Evolutionary conservation across 1,140 invertebrate species (phyloP).

Genomic region (Papilio glaucus): DNA sequence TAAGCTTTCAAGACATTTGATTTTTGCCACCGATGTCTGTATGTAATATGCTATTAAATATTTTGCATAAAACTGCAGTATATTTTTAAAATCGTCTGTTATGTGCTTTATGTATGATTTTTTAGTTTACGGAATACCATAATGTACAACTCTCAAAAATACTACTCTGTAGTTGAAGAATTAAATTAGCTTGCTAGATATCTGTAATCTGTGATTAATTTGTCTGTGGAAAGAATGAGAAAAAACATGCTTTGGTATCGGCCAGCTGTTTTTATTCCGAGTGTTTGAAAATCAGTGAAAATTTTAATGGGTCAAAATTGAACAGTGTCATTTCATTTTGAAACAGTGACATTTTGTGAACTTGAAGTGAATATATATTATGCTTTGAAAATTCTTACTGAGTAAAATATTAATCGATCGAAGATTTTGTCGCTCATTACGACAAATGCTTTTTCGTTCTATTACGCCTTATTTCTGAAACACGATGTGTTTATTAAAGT

Average conservation of each 20-base stretch:
- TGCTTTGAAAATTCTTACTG: conserved; percentile 63
- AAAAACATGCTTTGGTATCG: conserved; percentile 64
- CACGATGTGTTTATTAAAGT: conserved; percentile 43
- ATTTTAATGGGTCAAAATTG: conserved; percentile 78
- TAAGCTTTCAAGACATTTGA: too few species aligned
- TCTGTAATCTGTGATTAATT: too few species aligned
- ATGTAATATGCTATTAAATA: too few species aligned
- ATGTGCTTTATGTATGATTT: too few species aligned
- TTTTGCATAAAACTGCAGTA: too few species aligned
- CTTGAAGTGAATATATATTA: conserved; percentile 59
- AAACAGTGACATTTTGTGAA: conserved; percentile 66
- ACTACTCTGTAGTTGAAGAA: conserved; percentile 16
- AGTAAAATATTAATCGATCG: conserved; percentile 70
- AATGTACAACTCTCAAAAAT: background rate
- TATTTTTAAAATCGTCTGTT: too few species aligned
- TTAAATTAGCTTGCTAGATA: too few species aligned
- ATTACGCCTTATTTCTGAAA: conserved; percentile 70
- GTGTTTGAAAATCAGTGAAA: conserved; percentile 71
- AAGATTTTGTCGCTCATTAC: conserved; percentile 66
- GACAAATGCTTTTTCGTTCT: conserved; percentile 68
- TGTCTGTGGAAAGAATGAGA: conserved; percentile 43
- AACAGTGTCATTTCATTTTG: conserved; percentile 70
- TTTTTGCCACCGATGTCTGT: too few species aligned
- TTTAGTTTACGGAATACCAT: background rate
- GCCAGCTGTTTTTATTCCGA: conserved; percentile 80